phyloP scores from a whole-genome alignment of 2,797 vertebrate genomes.

The Pampus argenteus region DNA sequence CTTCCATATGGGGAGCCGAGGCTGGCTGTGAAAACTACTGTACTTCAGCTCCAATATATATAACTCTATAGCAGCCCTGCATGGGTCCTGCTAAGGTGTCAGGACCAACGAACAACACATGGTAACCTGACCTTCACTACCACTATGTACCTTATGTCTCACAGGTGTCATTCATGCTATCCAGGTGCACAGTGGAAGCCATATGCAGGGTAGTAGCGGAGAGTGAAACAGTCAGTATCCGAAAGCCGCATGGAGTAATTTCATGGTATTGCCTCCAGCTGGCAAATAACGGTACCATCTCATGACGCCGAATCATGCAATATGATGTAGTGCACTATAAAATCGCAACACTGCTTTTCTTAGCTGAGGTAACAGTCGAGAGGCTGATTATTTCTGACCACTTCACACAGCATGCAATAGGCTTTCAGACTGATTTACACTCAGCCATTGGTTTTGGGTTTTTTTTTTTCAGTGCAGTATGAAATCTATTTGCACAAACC shows the following conservation, averaged over 20 bases:
- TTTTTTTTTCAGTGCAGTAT: not conserved
- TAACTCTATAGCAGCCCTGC: constrained; percentile 59
- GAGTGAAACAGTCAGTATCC: constrained; percentile 2
- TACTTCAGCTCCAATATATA: constrained; percentile 65
- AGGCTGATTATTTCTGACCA: constrained; percentile 25
- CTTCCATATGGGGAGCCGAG: constrained; percentile 72
- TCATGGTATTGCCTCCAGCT: constrained; percentile 3
- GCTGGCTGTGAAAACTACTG: constrained; percentile 69
- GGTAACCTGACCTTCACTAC: constrained; percentile 69
- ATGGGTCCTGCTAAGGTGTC: constrained; percentile 71
- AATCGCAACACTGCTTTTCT: not conserved
- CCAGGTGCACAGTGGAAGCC: constrained; percentile 24
- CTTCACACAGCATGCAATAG: constrained; percentile 1
- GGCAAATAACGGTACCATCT: constrained; percentile 3
- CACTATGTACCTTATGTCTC: constrained; percentile 43
- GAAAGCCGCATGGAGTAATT: not conserved
- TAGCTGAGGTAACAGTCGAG: not conserved
- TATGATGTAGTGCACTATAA: not conserved
- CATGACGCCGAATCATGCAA: not conserved
- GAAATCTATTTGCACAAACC: not conserved
- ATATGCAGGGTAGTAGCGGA: constrained; percentile 13
- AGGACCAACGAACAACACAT: constrained; percentile 67
- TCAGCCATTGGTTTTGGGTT: constrained; percentile 11
- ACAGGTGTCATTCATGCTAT: constrained; percentile 57
- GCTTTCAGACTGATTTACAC: constrained; percentile 17